Evolutionary conservation across 2,113 vertebrate genomes (phyloP).

Genomic region (Amphilophus citrinellus): DNA sequence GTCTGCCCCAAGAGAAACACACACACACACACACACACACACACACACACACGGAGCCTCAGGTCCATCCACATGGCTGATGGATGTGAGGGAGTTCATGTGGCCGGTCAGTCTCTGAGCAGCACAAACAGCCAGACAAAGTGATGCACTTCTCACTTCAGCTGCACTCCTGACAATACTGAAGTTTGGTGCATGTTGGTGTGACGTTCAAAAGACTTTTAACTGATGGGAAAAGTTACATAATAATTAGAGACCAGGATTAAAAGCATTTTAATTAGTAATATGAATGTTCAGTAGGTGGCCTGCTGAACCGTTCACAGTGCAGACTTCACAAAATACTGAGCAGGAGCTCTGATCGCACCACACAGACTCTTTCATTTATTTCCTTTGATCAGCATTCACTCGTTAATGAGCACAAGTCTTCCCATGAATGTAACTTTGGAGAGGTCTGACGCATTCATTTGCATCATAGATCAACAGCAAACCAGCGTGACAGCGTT

Average conservation of each 20-base stretch:
- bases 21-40: neutral
- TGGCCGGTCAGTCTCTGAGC: neutral
- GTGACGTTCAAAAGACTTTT: neutral
- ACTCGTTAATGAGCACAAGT: neutral
- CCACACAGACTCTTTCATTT: neutral
- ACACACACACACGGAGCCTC: neutral
- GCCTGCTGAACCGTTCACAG: neutral
- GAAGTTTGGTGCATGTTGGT: neutral
- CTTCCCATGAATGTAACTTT: neutral
- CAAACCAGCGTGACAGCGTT: neutral
- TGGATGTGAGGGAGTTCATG: neutral
- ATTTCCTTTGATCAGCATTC: neutral
- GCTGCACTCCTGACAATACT: neutral
- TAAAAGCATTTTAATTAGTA: slow-evolving; percentile 3
- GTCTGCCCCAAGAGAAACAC: neutral
- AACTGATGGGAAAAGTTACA: neutral
- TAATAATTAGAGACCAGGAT: neutral
- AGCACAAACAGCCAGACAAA: neutral
- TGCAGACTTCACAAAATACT: neutral
- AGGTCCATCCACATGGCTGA: neutral
- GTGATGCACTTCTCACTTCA: slow-evolving; percentile 10
- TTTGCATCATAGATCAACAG: neutral
- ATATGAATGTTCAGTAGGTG: neutral
- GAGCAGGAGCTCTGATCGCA: neutral
- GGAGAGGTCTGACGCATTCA: neutral